Evolutionary conservation across 1,140 invertebrate species (phyloP).

Genomic region (Lineus longissimus): DNA sequence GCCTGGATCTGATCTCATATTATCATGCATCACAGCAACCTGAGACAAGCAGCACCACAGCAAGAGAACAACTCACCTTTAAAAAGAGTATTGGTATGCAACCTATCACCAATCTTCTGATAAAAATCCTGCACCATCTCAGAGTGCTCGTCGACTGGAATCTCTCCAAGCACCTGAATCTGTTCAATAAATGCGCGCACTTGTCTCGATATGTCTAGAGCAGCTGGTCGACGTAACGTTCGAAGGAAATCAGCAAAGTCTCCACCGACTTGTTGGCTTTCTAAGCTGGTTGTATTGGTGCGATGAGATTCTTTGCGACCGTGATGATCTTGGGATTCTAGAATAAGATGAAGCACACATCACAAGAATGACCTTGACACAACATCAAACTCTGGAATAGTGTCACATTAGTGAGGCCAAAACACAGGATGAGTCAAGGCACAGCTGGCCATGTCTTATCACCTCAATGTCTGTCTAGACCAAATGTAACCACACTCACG

Average conservation of each 20-base stretch:
- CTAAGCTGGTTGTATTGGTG: conserved; percentile 36
- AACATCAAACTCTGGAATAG: too few relatives aligned
- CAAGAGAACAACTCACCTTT: conserved; percentile 57
- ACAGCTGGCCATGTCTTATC: too few relatives aligned
- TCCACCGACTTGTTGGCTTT: conserved; percentile 49
- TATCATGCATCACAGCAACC: not conserved
- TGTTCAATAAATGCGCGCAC: conserved; percentile 64
- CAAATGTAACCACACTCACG: too few relatives aligned
- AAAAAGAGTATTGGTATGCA: conserved; percentile 63
- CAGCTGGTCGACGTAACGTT: conserved; percentile 52
- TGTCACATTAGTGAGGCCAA: too few relatives aligned
- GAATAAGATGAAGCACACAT: not conserved
- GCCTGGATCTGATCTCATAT: not conserved
- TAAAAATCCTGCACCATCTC: conserved; percentile 90
- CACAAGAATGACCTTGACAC: too few relatives aligned
- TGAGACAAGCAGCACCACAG: not conserved
- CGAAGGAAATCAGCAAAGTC: conserved; percentile 53
- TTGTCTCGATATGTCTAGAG: conserved; percentile 67
- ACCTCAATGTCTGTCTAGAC: too few relatives aligned
- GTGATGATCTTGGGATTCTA: conserved; percentile 10
- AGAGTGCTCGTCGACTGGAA: conserved; percentile 79
- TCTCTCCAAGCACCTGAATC: conserved; percentile 63
- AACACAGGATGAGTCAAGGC: too few relatives aligned
- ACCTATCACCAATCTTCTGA: conserved; percentile 69
- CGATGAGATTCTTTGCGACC: conserved; percentile 28